Conservation (phyloP, 92 coral and sea anemone genomes). For the Diadumene lineata region DNA sequence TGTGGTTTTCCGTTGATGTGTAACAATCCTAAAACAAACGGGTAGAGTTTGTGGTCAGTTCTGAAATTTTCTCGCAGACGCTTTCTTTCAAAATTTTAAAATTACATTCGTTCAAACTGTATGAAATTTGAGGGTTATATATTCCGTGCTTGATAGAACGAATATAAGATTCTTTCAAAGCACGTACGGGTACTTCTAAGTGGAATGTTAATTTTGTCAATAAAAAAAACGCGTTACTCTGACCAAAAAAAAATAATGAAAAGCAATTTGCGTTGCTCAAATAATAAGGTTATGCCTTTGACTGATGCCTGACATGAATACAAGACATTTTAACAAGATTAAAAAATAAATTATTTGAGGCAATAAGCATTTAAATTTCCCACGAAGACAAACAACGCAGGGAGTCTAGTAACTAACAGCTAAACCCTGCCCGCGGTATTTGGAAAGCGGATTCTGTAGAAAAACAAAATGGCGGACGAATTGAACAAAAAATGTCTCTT, state of each 20-base stretch:
- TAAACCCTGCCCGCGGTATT: constrained; percentile 8
- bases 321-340: not conserved
- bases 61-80: too few species aligned
- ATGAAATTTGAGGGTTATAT: too few species aligned
- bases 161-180: too few species aligned
- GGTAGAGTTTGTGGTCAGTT: too few species aligned
- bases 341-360: not conserved
- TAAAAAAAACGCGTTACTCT: not conserved
- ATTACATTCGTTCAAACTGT: too few species aligned
- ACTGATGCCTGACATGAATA: not conserved
- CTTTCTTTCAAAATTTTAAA: too few species aligned
- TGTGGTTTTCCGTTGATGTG: too few species aligned
- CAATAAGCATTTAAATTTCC: not conserved
- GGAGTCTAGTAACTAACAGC: constrained; percentile 3
- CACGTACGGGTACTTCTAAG: too few species aligned
- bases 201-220: too few species aligned
- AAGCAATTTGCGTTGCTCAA: not conserved
- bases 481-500: not conserved
- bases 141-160: too few species aligned
- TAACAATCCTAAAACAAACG: not conserved
- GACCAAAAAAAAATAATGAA: not conserved
- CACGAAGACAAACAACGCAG: not conserved
- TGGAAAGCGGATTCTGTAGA: constrained; percentile 5
- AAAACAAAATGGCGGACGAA: constrained; percentile 49
- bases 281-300: not conserved